Evolutionary conservation across 2,797 vertebrate genomes (phyloP), one percentile per base, ranked within the genome.

Genomic region (Tadarida brasiliensis): DNA sequence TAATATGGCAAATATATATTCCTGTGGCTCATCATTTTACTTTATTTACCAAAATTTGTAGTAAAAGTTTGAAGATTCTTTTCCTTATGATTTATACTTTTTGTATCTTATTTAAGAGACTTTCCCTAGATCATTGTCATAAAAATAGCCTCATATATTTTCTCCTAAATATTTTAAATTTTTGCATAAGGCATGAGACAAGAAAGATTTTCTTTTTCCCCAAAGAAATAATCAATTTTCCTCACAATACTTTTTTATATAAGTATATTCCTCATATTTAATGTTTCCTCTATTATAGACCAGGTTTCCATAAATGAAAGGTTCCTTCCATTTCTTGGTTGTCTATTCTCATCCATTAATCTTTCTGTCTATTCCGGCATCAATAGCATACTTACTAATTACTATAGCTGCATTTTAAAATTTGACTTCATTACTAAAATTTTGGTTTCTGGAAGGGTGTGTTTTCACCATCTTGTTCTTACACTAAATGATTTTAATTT

Each of bases 401-500:
- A 30, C 20, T 85, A 74, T 0, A 91, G 0, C 35, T 91, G 7
- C 0, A 57, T 86, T 65, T 80, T 85, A 73, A 86, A 87, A 33
- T 1, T 56, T 70, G 44, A 82, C 14, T 47, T 94, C 74, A 86
- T 47, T 82, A 81, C 54, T 77, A 51, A 95, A 82, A 49, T 67
- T 39, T 84, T 84, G 26, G 0, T 87, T 61, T 84, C 26, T 67
- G 11, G 4, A 35, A 49, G 17, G 20, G 4, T 57, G 16, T 61
- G 20, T 57, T 39, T 11, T 57, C 15, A 87, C 3, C 3, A 74
- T 68, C 14, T 90, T 74, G 6, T 65, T 94, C 7, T 83, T 80
- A 9, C 33, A 90, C 7, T 90, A 93, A 80, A 78, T 80, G 7
- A 90, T 78, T 90, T 87, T 74, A 91, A 71, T 54, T 77, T 51